Evolutionary conservation across 92 coral and sea anemone species (phyloP).

Genomic region (Zoanthus sansibaricus): DNA sequence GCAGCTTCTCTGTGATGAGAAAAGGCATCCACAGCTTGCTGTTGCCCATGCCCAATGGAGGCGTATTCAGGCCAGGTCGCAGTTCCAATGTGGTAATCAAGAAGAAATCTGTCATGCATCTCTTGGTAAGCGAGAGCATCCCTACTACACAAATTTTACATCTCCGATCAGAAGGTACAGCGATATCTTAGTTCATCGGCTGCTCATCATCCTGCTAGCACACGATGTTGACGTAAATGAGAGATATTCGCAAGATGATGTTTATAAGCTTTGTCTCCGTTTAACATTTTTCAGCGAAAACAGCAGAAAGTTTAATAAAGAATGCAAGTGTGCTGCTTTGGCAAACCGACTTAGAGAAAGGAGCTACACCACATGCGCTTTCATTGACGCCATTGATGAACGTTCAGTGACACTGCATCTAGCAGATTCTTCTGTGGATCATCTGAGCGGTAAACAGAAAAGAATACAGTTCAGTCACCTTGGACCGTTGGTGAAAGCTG

Average conservation of each 20-base stretch:
- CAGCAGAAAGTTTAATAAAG: conserved; percentile 68
- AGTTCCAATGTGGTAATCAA: conserved; percentile 56
- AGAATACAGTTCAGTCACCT: conserved; percentile 68
- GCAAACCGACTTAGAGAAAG: conserved; percentile 61
- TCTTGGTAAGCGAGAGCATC: conserved; percentile 30
- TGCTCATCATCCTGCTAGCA: conserved; percentile 42
- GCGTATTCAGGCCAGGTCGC: conserved; percentile 61
- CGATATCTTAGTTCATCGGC: conserved; percentile 89
- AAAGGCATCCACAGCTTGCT: conserved; percentile 70
- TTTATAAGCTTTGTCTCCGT: conserved; percentile 80
- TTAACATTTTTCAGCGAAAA: conserved; percentile 76
- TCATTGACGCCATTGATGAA: conserved; percentile 70
- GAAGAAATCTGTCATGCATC: conserved; percentile 32
- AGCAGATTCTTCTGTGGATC: conserved; percentile 63
- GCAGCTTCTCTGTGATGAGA: conserved; percentile 61
- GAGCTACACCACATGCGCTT: conserved; percentile 58
- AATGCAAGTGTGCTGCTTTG: conserved; percentile 68
- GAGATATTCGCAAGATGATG: conserved; percentile 52
- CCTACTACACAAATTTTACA: conserved; percentile 81
- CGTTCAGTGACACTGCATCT: conserved; percentile 64
- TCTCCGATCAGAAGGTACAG: conserved; percentile 97
- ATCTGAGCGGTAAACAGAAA: conserved; percentile 60
- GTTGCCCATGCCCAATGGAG: conserved; percentile 66
- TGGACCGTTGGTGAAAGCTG: conserved; percentile 44
- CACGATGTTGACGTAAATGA: conserved; percentile 9